Conservation (phyloP, 2,113 vertebrate genomes). For the Rhipidura dahli region DNA sequence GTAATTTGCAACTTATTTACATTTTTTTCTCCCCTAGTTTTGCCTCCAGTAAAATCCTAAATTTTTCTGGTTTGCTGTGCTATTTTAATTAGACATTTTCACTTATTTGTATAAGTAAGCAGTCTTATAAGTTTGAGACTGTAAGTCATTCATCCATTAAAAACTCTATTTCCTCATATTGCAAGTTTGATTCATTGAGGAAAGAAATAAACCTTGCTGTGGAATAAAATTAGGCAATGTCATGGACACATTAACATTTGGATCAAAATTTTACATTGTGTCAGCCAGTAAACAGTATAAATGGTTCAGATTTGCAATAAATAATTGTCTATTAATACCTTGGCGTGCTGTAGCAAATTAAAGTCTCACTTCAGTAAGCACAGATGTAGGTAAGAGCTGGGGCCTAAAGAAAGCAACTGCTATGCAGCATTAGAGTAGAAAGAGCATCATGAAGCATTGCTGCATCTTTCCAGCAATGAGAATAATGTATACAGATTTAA, state of each 20-base stretch:
- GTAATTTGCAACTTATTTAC: slow-evolving; percentile 57
- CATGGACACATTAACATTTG: slow-evolving; percentile 89
- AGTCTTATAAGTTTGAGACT: slow-evolving; percentile 64
- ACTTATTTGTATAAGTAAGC: slow-evolving; percentile 63
- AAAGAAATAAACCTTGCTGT: slow-evolving; percentile 70
- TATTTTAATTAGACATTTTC: slow-evolving; percentile 70
- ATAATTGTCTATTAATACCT: slow-evolving; percentile 90
- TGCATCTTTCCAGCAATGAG: not conserved
- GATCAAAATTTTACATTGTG: slow-evolving; percentile 85
- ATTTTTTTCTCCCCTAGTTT: slow-evolving; percentile 54
- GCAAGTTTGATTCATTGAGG: slow-evolving; percentile 72
- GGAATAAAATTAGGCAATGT: slow-evolving; percentile 82
- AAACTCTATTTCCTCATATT: slow-evolving; percentile 72
- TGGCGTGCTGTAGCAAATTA: slow-evolving; percentile 84
- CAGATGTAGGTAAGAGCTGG: slow-evolving; percentile 73
- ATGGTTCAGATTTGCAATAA: slow-evolving; percentile 87
- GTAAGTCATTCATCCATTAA: slow-evolving; percentile 80
- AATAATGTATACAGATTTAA: not conserved
- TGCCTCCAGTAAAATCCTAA: slow-evolving; percentile 49
- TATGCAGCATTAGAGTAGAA: slow-evolving; percentile 12
- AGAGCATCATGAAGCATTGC: not conserved
- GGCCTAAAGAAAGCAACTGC: slow-evolving; percentile 57
- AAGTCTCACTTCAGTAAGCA: slow-evolving; percentile 82
- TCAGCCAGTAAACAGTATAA: slow-evolving; percentile 85
- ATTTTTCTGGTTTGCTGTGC: slow-evolving; percentile 66